Base-by-base conservation (phyloP, 2,888 invertebrate species). In the Tromatobia lineatoria region DNA sequence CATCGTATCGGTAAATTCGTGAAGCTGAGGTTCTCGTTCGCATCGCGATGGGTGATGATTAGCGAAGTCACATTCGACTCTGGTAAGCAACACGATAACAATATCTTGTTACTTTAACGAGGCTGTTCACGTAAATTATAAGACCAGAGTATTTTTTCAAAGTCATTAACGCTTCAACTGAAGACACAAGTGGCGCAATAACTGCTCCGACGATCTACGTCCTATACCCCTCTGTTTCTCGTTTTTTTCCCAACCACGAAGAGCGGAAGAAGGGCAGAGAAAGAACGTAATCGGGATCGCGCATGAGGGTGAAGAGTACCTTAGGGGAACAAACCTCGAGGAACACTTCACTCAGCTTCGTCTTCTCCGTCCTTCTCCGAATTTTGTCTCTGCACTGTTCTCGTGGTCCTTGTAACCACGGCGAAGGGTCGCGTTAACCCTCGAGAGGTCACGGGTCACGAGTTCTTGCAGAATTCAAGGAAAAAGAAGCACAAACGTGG, bases 11-110 rank as follows among this genome's bases (percentile, higher is more conserved):
- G 97, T 34, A 95, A 96, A 90, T 98, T 96, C 94, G 96, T 98
- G 82, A 97, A 97, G 91, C 94, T 97, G 88, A 95, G 96, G 89
- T 95, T 98, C 73, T 95, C 95, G 88, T 98, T 98, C 93, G 96
- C 97, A 3, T 95, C 97, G 18, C 95, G 96, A 77, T 98, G 98
- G 98, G 96, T 98, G 88, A 96, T 98, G 94, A 95, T 99, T 91
- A 98, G 98, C 94, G 98, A 99, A 94, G 95, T 98, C 86, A 96
- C 97, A 79, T 98, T 98, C 93, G 96, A 97, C 89, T 98, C 98
- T 29, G 96, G 96, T 96, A 86, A 94, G 95, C 94, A 67, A 25
- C 54, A 3, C 18, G 23, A 29, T 18, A 69, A 74, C 7, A 38
- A 54, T 71, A 20, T 74, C 38, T 78, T 23, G 29, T 70, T 86